A percentile compares a stretch with the other conserved stretches of the same genome.
Conservation (phyloP, 2,113 vertebrate species). For the Tetrax tetrax region DNA sequence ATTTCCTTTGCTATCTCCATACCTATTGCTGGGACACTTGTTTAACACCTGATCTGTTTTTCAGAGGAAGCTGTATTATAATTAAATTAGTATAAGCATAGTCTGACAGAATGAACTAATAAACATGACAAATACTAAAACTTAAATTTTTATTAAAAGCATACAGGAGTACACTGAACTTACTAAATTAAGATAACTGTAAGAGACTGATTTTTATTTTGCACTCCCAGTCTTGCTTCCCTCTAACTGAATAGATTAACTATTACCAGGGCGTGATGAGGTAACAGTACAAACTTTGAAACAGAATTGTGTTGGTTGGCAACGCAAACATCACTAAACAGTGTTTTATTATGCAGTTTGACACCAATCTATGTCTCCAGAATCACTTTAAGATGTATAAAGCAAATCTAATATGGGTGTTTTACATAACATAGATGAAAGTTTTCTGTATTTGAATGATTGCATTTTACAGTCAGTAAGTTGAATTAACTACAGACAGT, state of each 20-base stretch:
- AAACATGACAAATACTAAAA: neutral
- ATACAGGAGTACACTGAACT: neutral
- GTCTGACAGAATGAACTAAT: constrained; percentile 28
- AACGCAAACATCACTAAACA: neutral
- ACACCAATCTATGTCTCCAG: neutral
- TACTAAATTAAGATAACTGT: neutral
- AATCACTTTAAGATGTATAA: neutral
- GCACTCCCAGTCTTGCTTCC: neutral
- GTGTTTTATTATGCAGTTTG: neutral
- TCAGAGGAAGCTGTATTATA: neutral
- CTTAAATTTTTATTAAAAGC: neutral
- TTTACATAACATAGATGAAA: neutral
- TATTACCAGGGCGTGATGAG: neutral
- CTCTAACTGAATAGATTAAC: neutral
- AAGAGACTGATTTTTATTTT: neutral
- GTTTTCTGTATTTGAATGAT: neutral
- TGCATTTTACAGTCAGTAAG: neutral
- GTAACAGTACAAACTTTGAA: neutral
- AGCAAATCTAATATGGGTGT: neutral
- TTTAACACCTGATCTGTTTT: constrained; percentile 41
- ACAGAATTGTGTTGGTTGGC: neutral
- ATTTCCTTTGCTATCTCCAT: neutral
- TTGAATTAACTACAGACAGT: neutral
- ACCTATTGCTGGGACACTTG: neutral
- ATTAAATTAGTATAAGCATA: neutral